Evolutionary conservation across 2,888 invertebrate genomes (phyloP).

Genomic region (Andrena camellia): DNA sequence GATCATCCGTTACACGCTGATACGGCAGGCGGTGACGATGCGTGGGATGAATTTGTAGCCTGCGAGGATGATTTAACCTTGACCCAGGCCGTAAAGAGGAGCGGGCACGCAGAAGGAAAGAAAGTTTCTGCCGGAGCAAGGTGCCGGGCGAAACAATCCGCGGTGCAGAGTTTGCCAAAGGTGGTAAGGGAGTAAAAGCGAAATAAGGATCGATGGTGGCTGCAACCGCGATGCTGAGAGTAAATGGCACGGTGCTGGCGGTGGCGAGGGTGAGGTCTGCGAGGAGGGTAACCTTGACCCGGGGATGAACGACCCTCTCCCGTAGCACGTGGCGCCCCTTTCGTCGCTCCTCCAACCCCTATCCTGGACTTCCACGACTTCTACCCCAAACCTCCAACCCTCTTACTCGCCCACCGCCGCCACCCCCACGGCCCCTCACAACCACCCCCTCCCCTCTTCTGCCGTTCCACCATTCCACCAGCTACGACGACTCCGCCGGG

Average conservation of each 20-base stretch:
- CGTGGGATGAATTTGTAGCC: not conserved
- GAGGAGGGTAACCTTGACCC: conserved; percentile 84
- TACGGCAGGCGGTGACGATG: not conserved
- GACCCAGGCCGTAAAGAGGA: conserved; percentile 34
- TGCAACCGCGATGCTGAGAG: conserved; percentile 60
- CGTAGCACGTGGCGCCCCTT: conserved; percentile 77
- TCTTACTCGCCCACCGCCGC: conserved; percentile 57
- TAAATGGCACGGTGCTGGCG: conserved; percentile 70
- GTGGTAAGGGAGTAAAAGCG: conserved; percentile 45
- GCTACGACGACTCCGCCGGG: conserved; percentile 56
- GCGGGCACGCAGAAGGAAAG: not conserved
- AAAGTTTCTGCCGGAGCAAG: conserved; percentile 45
- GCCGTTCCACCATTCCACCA: conserved; percentile 15
- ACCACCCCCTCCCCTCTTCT: conserved; percentile 16
- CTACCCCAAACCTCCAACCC: conserved; percentile 61
- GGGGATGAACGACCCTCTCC: conserved; percentile 84
- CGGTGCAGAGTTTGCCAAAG: conserved; percentile 30
- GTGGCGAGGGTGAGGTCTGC: conserved; percentile 69
- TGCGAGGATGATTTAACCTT: conserved; percentile 42
- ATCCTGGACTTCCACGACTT: conserved; percentile 65
- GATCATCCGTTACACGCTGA: not conserved
- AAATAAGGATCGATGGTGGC: conserved; percentile 68
- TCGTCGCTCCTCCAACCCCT: conserved; percentile 62
- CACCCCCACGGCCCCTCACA: conserved; percentile 31
- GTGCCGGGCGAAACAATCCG: conserved; percentile 32